phyloP scores from a whole-genome alignment of 2,888 invertebrate species.

The Andrena fulva region DNA sequence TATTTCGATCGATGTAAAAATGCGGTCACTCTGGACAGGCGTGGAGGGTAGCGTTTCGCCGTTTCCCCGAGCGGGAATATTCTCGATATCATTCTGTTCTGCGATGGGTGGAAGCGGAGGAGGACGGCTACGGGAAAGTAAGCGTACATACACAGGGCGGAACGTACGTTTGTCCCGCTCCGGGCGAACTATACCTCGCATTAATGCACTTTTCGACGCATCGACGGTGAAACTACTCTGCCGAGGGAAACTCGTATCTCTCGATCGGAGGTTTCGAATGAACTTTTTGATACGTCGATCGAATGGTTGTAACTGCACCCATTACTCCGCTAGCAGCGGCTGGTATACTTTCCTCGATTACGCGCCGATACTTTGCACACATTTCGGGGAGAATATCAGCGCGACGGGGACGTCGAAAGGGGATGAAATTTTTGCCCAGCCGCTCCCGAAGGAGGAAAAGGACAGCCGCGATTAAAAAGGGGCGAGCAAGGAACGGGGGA shows the following conservation, averaged over 20 bases:
- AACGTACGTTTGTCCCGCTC: slow-evolving; percentile 23
- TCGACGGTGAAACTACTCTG: slow-evolving; percentile 16
- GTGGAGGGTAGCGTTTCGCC: neutral
- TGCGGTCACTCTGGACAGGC: neutral
- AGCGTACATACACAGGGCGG: neutral
- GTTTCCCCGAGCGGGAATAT: neutral
- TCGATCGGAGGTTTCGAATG: slow-evolving; percentile 14
- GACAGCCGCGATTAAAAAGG: neutral
- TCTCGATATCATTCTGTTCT: slow-evolving; percentile 7
- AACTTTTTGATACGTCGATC: slow-evolving; percentile 39
- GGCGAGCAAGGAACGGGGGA: neutral
- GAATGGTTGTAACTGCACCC: neutral
- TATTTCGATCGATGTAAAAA: slow-evolving; percentile 5
- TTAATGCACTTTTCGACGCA: slow-evolving; percentile 44
- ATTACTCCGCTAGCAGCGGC: neutral
- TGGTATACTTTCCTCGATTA: neutral
- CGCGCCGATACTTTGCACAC: neutral
- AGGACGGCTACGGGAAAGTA: neutral
- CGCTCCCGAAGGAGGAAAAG: neutral
- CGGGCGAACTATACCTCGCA: slow-evolving; percentile 24
- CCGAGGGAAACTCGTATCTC: neutral
- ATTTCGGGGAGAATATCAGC: neutral
- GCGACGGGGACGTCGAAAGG: neutral
- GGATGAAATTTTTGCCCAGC: neutral
- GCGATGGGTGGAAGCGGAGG: neutral